These are phyloP conservation scores for Amphibalanus amphitrite DNA, from an alignment of 1,140 invertebrate species.

Conservation along the genomic window DNA sequence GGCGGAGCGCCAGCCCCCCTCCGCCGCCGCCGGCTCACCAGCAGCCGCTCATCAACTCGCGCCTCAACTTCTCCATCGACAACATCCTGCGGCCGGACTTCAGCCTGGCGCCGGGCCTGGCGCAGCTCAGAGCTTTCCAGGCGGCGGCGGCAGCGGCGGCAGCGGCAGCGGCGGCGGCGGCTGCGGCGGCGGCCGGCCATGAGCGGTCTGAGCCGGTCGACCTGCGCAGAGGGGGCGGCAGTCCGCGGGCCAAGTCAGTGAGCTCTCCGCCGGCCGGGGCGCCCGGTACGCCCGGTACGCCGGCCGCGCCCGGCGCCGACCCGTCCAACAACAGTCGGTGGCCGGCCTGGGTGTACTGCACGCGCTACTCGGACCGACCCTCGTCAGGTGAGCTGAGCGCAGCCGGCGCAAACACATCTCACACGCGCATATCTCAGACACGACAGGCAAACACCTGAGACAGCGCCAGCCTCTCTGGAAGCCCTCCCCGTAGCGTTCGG, in stretches of 20 bases:
- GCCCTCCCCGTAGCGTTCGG: no score
- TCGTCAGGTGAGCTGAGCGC: conserved; percentile 74
- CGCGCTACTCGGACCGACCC: conserved; percentile 83
- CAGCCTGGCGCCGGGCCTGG: conserved; percentile 32
- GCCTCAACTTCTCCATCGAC: conserved; percentile 75
- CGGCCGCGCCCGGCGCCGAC: conserved; percentile 11
- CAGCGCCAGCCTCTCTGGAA: no score
- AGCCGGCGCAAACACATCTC: no score
- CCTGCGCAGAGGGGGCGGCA: neutral
- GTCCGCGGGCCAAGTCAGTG: neutral
- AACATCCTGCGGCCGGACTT: conserved; percentile 82
- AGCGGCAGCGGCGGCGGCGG: neutral
- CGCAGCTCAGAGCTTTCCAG: conserved; percentile 11
- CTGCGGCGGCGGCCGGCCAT: neutral
- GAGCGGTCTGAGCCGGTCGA: neutral
- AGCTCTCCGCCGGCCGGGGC: neutral
- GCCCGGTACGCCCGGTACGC: conserved; percentile 34
- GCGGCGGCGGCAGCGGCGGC: conserved; percentile 5
- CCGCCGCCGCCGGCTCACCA: neutral
- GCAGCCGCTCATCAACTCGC: neutral
- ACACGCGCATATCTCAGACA: no score
- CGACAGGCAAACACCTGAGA: no score
- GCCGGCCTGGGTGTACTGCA: conserved; percentile 84
- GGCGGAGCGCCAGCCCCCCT: neutral
- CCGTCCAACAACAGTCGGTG: conserved; percentile 27